Evolutionary conservation across 2,797 vertebrate genomes (phyloP).

Genomic region (Aldrovandia affinis): DNA sequence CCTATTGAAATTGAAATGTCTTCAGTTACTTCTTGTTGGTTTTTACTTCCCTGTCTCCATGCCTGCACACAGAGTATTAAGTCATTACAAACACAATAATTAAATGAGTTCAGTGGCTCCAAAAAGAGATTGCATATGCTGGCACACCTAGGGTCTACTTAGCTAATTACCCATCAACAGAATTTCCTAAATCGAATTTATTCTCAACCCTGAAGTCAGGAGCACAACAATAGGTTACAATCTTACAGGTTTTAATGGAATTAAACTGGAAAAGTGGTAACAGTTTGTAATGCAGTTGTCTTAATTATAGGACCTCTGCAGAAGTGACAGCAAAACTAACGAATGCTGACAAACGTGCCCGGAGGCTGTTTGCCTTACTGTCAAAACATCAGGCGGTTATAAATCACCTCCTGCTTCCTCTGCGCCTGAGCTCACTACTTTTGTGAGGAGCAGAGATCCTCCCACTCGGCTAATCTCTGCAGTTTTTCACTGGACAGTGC

Average conservation of each 20-base stretch:
- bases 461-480: not conserved
- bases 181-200: slow-evolving; percentile 38
- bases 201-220: slow-evolving; percentile 33
- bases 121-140: not conserved
- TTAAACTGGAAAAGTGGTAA: slow-evolving; percentile 40
- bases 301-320: slow-evolving; percentile 76
- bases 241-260: slow-evolving; percentile 45
- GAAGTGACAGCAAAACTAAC: slow-evolving; percentile 72
- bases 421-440: not conserved
- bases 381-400: slow-evolving; percentile 70
- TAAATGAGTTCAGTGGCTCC: slow-evolving; percentile 7
- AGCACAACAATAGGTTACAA: slow-evolving; percentile 34
- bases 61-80: slow-evolving; percentile 1
- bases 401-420: slow-evolving; percentile 54
- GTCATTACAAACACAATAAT: slow-evolving; percentile 1
- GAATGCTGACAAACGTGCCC: slow-evolving; percentile 71
- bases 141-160: slow-evolving; percentile 17
- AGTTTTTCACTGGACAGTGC: not conserved
- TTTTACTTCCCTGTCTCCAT: slow-evolving; percentile 1
- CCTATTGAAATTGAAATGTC: no score
- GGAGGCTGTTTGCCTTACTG: slow-evolving; percentile 70
- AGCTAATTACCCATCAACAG: slow-evolving; percentile 44
- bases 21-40: not conserved
- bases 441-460: not conserved
- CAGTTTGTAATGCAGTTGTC: slow-evolving; percentile 52